Evolutionary conservation across 2,888 invertebrate genomes (phyloP).

Genomic region (Nemapogon koenigi): DNA sequence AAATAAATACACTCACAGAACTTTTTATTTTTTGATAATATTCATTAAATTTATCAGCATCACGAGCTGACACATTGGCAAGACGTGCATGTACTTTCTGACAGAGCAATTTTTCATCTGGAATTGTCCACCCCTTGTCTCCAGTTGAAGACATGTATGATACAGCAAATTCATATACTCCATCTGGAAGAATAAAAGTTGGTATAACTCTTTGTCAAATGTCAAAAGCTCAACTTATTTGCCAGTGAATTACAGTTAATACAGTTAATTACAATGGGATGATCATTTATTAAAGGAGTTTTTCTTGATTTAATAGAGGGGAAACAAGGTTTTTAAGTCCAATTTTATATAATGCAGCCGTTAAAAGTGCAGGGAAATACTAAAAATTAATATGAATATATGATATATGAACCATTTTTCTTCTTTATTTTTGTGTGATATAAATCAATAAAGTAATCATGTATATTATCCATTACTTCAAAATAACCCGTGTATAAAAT

Average conservation of each 20-base stretch:
- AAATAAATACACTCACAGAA: slow-evolving; percentile 39
- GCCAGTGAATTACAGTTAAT: slow-evolving; percentile 1
- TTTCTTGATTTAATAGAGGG: too few species aligned
- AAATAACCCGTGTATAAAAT: too few species aligned
- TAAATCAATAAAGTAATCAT: too few species aligned
- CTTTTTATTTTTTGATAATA: slow-evolving; percentile 47
- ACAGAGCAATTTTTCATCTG: slow-evolving; percentile 46
- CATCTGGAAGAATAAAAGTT: slow-evolving; percentile 29
- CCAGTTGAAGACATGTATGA: slow-evolving; percentile 46
- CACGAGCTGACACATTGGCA: slow-evolving; percentile 29
- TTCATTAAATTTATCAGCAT: slow-evolving; percentile 54
- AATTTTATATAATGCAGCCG: too few species aligned
- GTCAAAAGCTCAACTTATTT: too few species aligned
- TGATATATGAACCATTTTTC: too few species aligned
- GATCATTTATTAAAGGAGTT: slow-evolving; percentile 24
- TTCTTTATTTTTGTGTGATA: too few species aligned
- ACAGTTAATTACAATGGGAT: slow-evolving; percentile 6
- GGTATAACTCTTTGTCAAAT: slow-evolving; percentile 1
- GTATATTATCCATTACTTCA: too few species aligned
- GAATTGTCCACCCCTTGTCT: slow-evolving; percentile 29
- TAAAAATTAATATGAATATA: too few species aligned
- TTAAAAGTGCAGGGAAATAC: too few species aligned
- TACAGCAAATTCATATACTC: slow-evolving; percentile 50
- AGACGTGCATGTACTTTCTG: slow-evolving; percentile 45
- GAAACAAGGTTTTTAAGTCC: too few species aligned